These are phyloP conservation scores for Neolamprologus devosi DNA, from an alignment of 2,113 vertebrate species.

Conservation along the genomic window DNA sequence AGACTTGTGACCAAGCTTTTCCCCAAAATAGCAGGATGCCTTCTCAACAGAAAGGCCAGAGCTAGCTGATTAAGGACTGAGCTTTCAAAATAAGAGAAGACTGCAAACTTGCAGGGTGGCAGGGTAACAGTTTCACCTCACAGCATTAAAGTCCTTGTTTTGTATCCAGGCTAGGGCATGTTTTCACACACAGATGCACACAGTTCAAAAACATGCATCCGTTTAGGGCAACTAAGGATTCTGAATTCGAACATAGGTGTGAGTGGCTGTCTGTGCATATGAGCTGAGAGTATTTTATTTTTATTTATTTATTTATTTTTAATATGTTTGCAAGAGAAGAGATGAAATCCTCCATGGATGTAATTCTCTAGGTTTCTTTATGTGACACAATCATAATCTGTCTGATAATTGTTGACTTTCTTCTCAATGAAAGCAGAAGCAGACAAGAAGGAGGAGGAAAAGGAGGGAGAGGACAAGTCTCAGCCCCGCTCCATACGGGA, in stretches of 20 bases:
- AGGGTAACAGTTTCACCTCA: background rate
- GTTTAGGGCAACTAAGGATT: background rate
- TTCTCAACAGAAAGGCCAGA: background rate
- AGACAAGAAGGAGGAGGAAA: conserved; percentile 89
- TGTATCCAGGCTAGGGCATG: background rate
- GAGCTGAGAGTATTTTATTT: background rate
- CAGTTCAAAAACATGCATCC: background rate
- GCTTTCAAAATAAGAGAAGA: background rate
- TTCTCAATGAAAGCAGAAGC: conserved; percentile 69
- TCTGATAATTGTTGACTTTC: background rate
- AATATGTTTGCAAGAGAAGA: background rate
- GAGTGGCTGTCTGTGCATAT: background rate
- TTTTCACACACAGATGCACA: background rate
- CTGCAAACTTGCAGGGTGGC: background rate
- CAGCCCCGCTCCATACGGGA: conserved; percentile 93
- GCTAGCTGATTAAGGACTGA: background rate
- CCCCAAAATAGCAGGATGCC: background rate
- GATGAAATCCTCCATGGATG: background rate
- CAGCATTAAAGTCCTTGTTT: background rate
- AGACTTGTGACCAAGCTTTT: background rate
- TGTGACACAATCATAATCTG: background rate
- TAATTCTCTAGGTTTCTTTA: background rate
- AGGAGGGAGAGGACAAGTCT: conserved; percentile 91
- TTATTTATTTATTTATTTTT: background rate
- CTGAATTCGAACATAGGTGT: background rate